phyloP scores from a whole-genome alignment of 1,140 invertebrate species.

The Aphelinus atriplicis region DNA sequence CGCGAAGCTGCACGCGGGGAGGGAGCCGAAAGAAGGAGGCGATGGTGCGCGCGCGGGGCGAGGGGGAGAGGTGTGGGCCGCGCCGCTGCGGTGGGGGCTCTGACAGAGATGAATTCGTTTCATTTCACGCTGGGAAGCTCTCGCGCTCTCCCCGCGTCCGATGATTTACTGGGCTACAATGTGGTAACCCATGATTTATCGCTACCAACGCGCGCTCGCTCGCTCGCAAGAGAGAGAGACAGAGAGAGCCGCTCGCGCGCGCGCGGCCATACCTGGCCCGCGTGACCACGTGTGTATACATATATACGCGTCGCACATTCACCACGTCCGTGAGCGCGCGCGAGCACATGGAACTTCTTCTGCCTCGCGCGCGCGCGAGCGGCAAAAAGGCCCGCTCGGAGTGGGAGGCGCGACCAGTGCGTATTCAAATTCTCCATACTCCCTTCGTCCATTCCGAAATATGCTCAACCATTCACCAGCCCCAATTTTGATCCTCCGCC shows the following conservation, averaged over 20 bases:
- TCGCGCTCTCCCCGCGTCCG: constrained; percentile 67
- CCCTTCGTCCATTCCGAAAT: constrained; percentile 36
- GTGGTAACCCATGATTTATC: constrained; percentile 76
- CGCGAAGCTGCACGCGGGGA: background rate
- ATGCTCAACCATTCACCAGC: background rate
- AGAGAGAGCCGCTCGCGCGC: too few relatives aligned
- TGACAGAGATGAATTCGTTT: constrained; percentile 69
- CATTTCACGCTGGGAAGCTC: constrained; percentile 71
- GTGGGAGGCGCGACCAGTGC: constrained; percentile 26
- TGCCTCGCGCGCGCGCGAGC: constrained; percentile 2
- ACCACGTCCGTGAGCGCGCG: too few relatives aligned
- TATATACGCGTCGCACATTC: too few relatives aligned
- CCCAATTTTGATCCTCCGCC: too few relatives aligned
- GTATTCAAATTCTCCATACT: constrained; percentile 37
- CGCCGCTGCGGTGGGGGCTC: constrained; percentile 50
- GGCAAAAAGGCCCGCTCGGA: background rate
- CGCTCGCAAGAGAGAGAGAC: background rate
- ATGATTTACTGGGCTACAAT: constrained; percentile 76
- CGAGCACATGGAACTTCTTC: background rate
- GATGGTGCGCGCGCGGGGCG: constrained; percentile 53
- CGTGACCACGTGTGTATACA: constrained; percentile 37
- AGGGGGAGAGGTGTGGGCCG: constrained; percentile 40
- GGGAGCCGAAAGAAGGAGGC: constrained; percentile 29
- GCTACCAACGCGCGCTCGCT: constrained; percentile 60
- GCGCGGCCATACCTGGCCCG: constrained; percentile 29